Conservation (phyloP, 2,797 vertebrate genomes). For the Otolemur crassicaudatus region DNA sequence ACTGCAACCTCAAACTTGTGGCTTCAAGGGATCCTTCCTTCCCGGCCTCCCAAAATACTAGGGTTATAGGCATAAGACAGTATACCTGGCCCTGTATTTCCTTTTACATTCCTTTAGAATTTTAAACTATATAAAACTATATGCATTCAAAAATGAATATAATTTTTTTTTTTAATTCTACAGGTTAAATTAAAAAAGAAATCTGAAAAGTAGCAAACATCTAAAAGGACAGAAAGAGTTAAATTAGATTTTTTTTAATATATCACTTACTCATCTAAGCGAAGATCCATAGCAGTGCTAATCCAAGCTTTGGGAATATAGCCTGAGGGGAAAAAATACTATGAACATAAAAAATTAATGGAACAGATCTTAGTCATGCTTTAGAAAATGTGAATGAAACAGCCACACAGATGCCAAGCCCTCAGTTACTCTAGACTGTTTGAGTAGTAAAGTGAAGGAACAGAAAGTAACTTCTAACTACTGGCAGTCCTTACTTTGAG, state of each 20-base stretch:
- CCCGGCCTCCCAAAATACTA: neutral
- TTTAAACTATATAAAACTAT: slow-evolving; percentile 41
- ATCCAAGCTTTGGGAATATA: slow-evolving; percentile 95
- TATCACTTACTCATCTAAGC: slow-evolving; percentile 89
- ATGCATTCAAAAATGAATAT: slow-evolving; percentile 9
- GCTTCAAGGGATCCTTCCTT: neutral
- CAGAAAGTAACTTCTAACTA: slow-evolving; percentile 47
- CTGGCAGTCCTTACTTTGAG: neutral
- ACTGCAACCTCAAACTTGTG: neutral
- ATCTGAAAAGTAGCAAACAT: slow-evolving; percentile 34
- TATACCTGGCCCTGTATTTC: neutral
- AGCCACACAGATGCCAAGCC: slow-evolving; percentile 20
- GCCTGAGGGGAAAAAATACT: slow-evolving; percentile 86
- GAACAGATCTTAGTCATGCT: slow-evolving; percentile 34
- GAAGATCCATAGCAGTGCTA: slow-evolving; percentile 92
- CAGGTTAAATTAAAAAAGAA: slow-evolving; percentile 49
- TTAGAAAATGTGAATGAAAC: neutral
- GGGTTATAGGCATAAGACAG: neutral
- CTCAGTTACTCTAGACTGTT: slow-evolving; percentile 7
- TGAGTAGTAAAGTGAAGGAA: slow-evolving; percentile 7
- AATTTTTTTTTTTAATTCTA: neutral
- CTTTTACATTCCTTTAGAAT: neutral
- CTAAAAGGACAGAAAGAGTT: slow-evolving; percentile 24
- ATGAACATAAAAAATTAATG: neutral
- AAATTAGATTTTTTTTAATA: neutral